These are phyloP conservation scores for Aptenodytes patagonicus DNA, from an alignment of 2,113 vertebrate genomes.

Conservation along the genomic window DNA sequence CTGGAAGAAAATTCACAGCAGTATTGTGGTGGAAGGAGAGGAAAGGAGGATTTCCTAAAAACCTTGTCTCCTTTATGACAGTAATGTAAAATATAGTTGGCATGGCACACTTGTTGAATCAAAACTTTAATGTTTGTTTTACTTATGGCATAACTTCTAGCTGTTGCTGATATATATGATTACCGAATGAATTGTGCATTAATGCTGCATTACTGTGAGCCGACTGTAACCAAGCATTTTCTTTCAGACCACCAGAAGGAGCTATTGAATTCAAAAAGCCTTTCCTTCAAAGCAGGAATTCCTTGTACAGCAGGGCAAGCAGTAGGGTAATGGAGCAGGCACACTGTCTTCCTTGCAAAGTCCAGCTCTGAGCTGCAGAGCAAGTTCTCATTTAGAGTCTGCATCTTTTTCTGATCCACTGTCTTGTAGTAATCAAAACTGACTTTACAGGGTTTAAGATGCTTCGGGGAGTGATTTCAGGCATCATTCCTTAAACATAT, in stretches of 20 bases:
- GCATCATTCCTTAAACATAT: background rate
- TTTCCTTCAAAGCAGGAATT: background rate
- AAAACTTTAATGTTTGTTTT: background rate
- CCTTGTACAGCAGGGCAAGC: background rate
- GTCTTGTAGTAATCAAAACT: background rate
- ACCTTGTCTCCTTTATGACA: background rate
- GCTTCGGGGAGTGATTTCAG: background rate
- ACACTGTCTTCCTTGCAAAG: background rate
- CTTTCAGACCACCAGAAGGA: conserved; percentile 51
- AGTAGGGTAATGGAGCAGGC: background rate
- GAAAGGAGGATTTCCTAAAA: background rate
- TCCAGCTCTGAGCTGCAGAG: background rate
- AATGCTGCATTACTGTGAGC: background rate
- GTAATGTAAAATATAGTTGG: background rate
- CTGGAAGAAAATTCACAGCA: background rate
- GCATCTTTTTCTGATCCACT: background rate
- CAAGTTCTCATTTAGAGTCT: background rate
- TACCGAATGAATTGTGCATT: background rate
- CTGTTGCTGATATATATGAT: background rate
- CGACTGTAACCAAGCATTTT: background rate
- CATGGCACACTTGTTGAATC: background rate
- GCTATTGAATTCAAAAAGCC: conserved; percentile 23
- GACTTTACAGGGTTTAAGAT: background rate
- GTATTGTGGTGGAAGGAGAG: background rate
- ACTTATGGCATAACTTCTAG: background rate